A percentile compares a stretch with the other conserved stretches of the same genome.
These are phyloP conservation scores for Callocephalon fimbriatum DNA, from an alignment of 2,113 vertebrate genomes.

Conservation along the genomic window DNA sequence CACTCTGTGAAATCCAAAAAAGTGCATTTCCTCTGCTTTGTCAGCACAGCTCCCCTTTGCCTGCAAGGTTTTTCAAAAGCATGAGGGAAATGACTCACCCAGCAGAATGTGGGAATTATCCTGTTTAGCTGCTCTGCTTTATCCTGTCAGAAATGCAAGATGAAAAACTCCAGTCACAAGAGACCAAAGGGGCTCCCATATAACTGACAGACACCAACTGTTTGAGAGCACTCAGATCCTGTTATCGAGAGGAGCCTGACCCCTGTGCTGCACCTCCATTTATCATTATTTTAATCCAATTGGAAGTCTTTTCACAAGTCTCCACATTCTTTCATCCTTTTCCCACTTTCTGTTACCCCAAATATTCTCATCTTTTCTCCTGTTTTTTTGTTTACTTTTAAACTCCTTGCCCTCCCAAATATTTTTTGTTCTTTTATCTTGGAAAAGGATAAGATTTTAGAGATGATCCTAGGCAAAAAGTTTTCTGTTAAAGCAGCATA, in stretches of 20 bases:
- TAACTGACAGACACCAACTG: conserved; percentile 55
- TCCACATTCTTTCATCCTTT: conserved; percentile 44
- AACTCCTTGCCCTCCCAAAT: neutral
- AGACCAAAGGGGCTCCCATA: conserved; percentile 29
- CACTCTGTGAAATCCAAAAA: conserved; percentile 34
- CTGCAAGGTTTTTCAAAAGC: conserved; percentile 68
- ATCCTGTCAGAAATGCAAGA: conserved; percentile 63
- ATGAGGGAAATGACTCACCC: conserved; percentile 76
- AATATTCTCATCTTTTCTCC: neutral
- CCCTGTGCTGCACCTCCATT: conserved; percentile 41
- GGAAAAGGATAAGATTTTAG: neutral
- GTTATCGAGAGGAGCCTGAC: conserved; percentile 60
- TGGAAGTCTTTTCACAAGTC: conserved; percentile 26
- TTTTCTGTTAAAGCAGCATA: neutral
- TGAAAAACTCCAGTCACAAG: conserved; percentile 53
- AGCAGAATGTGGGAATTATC: conserved; percentile 74
- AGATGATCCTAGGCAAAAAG: neutral
- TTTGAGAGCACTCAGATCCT: conserved; percentile 50
- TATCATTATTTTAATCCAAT: conserved; percentile 60
- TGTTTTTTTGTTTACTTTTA: neutral
- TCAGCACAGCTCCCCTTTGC: conserved; percentile 64
- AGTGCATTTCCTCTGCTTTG: conserved; percentile 69
- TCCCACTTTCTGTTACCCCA: conserved; percentile 29
- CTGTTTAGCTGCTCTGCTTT: conserved; percentile 71
- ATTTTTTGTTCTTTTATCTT: neutral